Evolutionary conservation across 2,113 vertebrate species (phyloP).

Genomic region (Phoenicopterus ruber): DNA sequence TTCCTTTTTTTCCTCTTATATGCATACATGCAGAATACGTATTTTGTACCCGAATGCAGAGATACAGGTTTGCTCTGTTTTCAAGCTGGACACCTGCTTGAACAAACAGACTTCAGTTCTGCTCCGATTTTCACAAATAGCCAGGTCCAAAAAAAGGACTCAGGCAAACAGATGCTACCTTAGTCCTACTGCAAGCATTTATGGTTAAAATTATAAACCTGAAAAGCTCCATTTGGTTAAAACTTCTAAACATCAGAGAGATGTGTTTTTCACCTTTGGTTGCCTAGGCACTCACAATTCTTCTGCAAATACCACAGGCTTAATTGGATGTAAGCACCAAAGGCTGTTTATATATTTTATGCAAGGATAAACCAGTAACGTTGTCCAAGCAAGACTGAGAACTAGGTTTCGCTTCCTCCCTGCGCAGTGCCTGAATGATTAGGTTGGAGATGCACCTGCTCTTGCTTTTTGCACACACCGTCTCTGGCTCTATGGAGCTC

Average conservation of each 20-base stretch:
- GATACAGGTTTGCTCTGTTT: not conserved
- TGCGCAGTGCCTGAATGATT: not conserved
- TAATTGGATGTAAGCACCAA: not conserved
- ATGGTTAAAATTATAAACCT: not conserved
- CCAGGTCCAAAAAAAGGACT: not conserved
- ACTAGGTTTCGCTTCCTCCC: not conserved
- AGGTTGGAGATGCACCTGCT: not conserved
- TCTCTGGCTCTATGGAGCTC: not conserved
- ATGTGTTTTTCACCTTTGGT: not conserved
- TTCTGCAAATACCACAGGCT: not conserved
- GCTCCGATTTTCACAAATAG: not conserved
- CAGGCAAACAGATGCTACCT: not conserved
- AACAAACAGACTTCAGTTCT: not conserved
- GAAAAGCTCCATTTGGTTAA: not conserved
- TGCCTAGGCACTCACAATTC: not conserved
- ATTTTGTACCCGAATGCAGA: not conserved
- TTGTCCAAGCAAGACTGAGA: not conserved
- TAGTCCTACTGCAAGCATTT: not conserved
- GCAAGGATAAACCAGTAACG: not conserved
- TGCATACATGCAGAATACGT: accelerated
- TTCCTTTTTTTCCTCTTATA: not conserved
- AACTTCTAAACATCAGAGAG: not conserved
- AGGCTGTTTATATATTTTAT: not conserved
- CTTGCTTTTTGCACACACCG: not conserved
- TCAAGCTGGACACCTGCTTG: not conserved